A percentile compares a stretch with the other conserved stretches of the same genome.
Conservation (phyloP, 2,797 vertebrate genomes). For the Argentina silus region DNA sequence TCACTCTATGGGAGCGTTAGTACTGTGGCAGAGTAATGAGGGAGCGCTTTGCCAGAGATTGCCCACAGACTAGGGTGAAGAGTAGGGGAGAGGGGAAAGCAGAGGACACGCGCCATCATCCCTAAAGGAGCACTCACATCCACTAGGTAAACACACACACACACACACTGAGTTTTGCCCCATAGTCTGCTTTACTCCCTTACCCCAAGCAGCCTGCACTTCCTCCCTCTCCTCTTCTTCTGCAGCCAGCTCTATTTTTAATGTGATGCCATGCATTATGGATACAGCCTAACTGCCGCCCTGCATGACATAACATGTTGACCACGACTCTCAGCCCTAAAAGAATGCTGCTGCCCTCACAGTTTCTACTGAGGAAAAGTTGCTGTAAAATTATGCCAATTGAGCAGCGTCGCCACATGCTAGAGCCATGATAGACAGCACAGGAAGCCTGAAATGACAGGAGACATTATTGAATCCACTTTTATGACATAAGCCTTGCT, state of each 20-base stretch:
- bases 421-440: conserved; percentile 33
- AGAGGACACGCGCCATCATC: not conserved
- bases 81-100: not conserved
- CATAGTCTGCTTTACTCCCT: not conserved
- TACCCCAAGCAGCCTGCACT: not conserved
- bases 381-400: conserved; percentile 28
- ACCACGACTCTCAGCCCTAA: conserved; percentile 8
- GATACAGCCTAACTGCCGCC: conserved; percentile 9
- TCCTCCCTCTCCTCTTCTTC: not conserved
- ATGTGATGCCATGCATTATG: conserved; percentile 16
- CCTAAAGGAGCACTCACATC: not conserved
- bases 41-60: not conserved
- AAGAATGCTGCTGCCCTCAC: conserved; percentile 5
- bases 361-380: conserved; percentile 13
- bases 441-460: conserved; percentile 46
- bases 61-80: not conserved
- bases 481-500: conserved; percentile 42
- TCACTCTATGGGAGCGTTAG: no score
- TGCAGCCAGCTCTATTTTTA: conserved; percentile 4
- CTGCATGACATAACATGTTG: conserved; percentile 23
- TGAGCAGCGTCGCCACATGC: conserved; percentile 24
- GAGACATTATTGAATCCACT: conserved; percentile 51
- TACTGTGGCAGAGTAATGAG: not conserved
- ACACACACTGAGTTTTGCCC: not conserved
- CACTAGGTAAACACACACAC: not conserved